Evolutionary conservation across 2,888 invertebrate species (phyloP).

Genomic region (Polydrusus cervinus): DNA sequence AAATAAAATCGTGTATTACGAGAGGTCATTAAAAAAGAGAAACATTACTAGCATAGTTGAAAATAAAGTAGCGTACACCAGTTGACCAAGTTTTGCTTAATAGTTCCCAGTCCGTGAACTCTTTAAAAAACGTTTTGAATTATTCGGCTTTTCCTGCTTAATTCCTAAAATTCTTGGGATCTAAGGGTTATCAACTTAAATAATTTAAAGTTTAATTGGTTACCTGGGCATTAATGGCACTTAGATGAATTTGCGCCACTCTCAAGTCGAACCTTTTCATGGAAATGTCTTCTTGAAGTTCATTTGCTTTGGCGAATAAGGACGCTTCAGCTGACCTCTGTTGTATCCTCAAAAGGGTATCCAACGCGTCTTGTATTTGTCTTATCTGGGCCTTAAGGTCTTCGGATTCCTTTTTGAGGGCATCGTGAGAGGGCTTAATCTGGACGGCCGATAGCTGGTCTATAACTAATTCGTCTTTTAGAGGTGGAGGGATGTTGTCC

Average conservation of each 20-base stretch:
- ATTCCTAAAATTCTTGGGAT: too few species aligned
- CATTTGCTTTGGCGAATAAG: slow-evolving; percentile 94
- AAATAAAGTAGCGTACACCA: too few species aligned
- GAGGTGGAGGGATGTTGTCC: slow-evolving; percentile 82
- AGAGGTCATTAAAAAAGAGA: too few species aligned
- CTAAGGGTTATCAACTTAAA: too few species aligned
- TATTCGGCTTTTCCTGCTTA: too few species aligned
- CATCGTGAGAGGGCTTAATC: slow-evolving; percentile 83
- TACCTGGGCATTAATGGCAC: slow-evolving; percentile 94
- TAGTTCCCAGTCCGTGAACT: too few species aligned
- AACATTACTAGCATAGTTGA: too few species aligned
- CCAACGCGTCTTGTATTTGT: slow-evolving; percentile 90
- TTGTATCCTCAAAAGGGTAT: slow-evolving; percentile 87
- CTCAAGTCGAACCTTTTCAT: slow-evolving; percentile 94
- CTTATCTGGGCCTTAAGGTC: slow-evolving; percentile 91
- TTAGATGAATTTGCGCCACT: slow-evolving; percentile 91
- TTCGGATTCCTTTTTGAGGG: slow-evolving; percentile 86
- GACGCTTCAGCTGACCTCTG: slow-evolving; percentile 84
- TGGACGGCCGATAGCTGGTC: slow-evolving; percentile 83
- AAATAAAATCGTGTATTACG: too few species aligned
- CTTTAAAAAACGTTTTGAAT: too few species aligned
- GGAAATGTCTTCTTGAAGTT: slow-evolving; percentile 95
- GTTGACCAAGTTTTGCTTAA: too few species aligned
- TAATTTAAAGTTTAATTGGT: slow-evolving; percentile 25
- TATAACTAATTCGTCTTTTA: slow-evolving; percentile 89